phyloP scores from a whole-genome alignment of 2,113 vertebrate genomes.

The Pungitius pungitius region DNA sequence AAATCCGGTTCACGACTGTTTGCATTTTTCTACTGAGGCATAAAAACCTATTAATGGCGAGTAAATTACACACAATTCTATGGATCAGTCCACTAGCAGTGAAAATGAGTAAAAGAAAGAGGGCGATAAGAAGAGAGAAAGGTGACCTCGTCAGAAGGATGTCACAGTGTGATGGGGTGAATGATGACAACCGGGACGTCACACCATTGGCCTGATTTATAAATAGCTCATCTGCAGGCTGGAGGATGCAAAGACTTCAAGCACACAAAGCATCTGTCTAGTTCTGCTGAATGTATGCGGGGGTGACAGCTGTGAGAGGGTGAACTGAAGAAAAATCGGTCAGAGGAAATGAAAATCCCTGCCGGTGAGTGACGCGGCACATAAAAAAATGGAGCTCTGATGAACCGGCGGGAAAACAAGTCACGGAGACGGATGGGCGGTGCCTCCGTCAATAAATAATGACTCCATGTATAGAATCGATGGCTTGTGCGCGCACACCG shows the following conservation, averaged over 20 bases:
- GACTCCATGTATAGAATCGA: conserved; percentile 1
- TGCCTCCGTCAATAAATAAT: conserved; percentile 33
- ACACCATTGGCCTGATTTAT: conserved; percentile 49
- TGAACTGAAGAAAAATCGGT: conserved; percentile 31
- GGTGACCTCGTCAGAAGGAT: conserved; percentile 13
- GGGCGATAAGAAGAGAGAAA: background rate
- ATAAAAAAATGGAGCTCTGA: conserved; percentile 29
- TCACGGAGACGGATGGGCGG: conserved; percentile 5
- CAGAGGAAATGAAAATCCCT: conserved; percentile 12
- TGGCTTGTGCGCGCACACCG: background rate
- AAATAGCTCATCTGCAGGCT: conserved; percentile 59
- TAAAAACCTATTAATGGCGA: conserved; percentile 3
- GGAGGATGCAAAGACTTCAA: conserved; percentile 41
- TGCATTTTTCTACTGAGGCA: background rate
- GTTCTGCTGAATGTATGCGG: conserved; percentile 65
- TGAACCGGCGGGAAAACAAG: conserved; percentile 22
- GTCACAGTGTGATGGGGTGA: conserved; percentile 36
- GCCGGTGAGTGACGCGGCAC: conserved; percentile 18
- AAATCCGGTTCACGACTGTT: background rate
- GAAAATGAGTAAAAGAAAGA: conserved; percentile 20
- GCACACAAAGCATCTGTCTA: conserved; percentile 49
- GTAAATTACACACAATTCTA: background rate
- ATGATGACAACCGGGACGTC: conserved; percentile 35
- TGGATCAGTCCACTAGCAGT: conserved; percentile 6
- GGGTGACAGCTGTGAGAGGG: conserved; percentile 34